phyloP scores from a whole-genome alignment of 2,888 invertebrate species.

The Hemicrepidius hirtus region DNA sequence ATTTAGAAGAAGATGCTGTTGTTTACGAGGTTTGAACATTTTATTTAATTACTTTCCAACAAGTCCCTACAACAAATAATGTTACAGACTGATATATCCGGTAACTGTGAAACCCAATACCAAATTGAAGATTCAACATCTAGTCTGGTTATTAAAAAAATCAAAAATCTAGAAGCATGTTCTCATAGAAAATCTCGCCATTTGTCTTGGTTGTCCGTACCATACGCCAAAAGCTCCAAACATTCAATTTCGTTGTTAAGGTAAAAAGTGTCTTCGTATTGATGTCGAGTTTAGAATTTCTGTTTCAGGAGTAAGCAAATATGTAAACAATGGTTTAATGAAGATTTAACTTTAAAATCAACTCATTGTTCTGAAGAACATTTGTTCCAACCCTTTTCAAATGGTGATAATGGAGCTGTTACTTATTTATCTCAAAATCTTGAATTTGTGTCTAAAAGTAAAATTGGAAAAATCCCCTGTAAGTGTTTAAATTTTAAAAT shows the following conservation, averaged over 20 bases:
- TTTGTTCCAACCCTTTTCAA: conserved; percentile 58
- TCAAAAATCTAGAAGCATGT: conserved; percentile 56
- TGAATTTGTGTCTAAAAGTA: conserved; percentile 33
- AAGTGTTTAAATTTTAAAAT: neutral
- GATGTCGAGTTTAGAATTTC: neutral
- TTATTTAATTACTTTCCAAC: neutral
- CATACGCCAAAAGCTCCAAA: conserved; percentile 45
- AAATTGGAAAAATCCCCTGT: conserved; percentile 2
- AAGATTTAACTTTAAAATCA: conserved; percentile 48
- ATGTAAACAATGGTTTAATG: conserved; percentile 51
- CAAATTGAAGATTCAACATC: conserved; percentile 34
- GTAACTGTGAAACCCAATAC: conserved; percentile 58
- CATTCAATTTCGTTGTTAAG: conserved; percentile 54
- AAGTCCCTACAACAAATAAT: too few species aligned
- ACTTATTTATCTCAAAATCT: conserved; percentile 53
- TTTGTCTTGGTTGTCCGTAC: conserved; percentile 57
- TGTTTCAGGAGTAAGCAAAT: conserved; percentile 55
- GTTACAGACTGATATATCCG: conserved; percentile 57
- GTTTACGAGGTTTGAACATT: conserved; percentile 51
- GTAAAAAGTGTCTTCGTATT: conserved; percentile 35
- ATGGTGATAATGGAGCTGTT: conserved; percentile 56
- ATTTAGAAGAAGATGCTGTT: conserved; percentile 45
- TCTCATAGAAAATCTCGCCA: conserved; percentile 55
- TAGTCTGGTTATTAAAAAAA: conserved; percentile 50
- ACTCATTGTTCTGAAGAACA: conserved; percentile 55